Evolutionary conservation across 2,113 vertebrate species (phyloP), one percentile per base, ranked within the genome.

Genomic region (Neolamprologus brichardi): DNA sequence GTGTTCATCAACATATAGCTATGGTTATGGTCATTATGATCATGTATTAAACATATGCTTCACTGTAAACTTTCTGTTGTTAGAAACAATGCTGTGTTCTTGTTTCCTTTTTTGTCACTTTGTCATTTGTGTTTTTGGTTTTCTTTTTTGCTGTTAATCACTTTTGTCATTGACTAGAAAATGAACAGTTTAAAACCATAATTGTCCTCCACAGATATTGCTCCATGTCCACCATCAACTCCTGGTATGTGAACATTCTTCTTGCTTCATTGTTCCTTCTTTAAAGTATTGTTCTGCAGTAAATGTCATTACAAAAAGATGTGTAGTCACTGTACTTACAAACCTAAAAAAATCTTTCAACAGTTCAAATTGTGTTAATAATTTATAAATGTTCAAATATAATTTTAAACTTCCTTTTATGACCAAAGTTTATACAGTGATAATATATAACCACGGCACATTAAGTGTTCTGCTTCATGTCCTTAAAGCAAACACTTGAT

Each of bases 41-140:
- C n/a, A 53, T 23, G 1, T 53, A 53, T 53, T 12, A 53, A 0
- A 53, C n/a, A 54, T 23, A 53, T 12, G 2, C 10, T 54, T 54
- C 52, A 23, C 1, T 23, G 52, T 54, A 54, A 54, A 54, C 10
- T 13, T 54, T 54, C n/a, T 23, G n/a, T 54, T 54, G 52, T 54
- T 23, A 13, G n/a, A 54, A 13, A 23, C 11, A 54, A 54, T 7
- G 52, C 2, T 12, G n/a, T 20, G 52, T 20, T 52, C 51, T 52
- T 52, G 18, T 52, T 53, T 23, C 10, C 10, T 23, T 53, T 54
- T 12, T 23, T 23, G 5, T 54, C 10, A 23, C 10, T 53, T 53
- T 53, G 10, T 53, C 1, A 53, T 23, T 53, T 53, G 10, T 23
- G 52, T 12, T 53, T 53, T 53, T 53, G 10, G n/a, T 23, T 53